Evolutionary conservation across 1,140 invertebrate species (phyloP), one percentile per base, ranked within the genome.

Genomic region (Anastatus disparis): DNA sequence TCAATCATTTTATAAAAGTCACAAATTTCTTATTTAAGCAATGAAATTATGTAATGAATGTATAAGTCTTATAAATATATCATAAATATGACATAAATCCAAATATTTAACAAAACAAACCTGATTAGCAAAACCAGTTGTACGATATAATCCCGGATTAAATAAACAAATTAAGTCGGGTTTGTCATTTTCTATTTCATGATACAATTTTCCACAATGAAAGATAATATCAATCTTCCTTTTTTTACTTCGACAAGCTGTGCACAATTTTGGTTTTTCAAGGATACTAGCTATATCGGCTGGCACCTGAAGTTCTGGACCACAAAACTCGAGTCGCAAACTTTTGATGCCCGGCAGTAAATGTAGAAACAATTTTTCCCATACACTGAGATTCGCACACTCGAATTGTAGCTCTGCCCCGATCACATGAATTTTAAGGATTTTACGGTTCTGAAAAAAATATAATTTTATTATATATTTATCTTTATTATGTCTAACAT

Each of bases 321-420:
- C 91, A 2, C 92, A 79, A 20, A 93, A 88, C 0, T 89, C 86
- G 0, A 93, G 79, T 50, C 84, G 84, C 0, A 93, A 74, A 29
- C 80, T 82, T 55, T 86, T 85, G 1, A 92, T 71, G 1, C 85
- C 75, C 0, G 90, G 89, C 6, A 88, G 75, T 27, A 91, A 84
- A 77, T 93, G 91, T 0, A 93, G 75, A 63, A 93, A 89, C 74
- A 92, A 87, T 27, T 88, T 85, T 76, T 93, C 92, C 92, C 92
- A 93, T 55, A 91, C 91, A 29, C 87, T 84, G 1, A 92, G 73
- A 48, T 87, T 85, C 61, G 90, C 87, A 2, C 90, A 90, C 79
- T 93, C 92, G 71, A 91, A 93, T 42, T 91, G 90, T 20, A 91
- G 85, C 76, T 93, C 92, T 0, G 91, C 90, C 0, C 91, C 91